A percentile compares a stretch with the other conserved stretches of the same genome.
Conservation (phyloP, 2,113 vertebrate species). For the Aspidoscelis tigris region DNA sequence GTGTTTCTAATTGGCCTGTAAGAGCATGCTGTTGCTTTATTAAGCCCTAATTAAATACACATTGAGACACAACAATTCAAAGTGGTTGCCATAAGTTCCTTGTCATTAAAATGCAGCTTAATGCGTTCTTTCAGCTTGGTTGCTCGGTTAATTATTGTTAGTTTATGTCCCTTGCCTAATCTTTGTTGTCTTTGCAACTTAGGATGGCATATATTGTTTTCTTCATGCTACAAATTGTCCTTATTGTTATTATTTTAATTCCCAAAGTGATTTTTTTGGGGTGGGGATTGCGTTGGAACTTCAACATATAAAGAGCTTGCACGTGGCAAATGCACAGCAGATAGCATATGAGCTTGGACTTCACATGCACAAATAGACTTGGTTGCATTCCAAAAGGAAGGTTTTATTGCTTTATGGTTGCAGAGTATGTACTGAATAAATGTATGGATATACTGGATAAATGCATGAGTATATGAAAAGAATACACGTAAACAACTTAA, state of each 20-base stretch:
- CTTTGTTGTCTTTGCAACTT: slow-evolving; percentile 49
- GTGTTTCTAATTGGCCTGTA: slow-evolving; percentile 76
- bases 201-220: slow-evolving; percentile 29
- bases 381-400: too few relatives aligned
- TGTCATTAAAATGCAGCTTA: slow-evolving; percentile 66
- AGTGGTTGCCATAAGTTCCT: slow-evolving; percentile 63
- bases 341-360: too few relatives aligned
- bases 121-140: slow-evolving; percentile 55
- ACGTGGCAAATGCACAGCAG: too few relatives aligned
- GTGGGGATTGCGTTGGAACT: background rate
- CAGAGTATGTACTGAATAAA: too few relatives aligned
- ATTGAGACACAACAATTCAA: slow-evolving; percentile 65
- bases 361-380: too few relatives aligned
- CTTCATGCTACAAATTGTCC: slow-evolving; percentile 17
- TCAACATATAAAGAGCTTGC: too few relatives aligned
- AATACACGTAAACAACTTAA: too few relatives aligned
- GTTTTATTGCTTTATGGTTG: too few relatives aligned
- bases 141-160: slow-evolving; percentile 62
- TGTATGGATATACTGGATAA: too few relatives aligned
- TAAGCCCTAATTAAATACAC: slow-evolving; percentile 74
- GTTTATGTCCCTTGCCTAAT: slow-evolving; percentile 56
- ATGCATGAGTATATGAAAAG: too few relatives aligned
- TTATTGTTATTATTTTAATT: too few relatives aligned
- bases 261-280: slow-evolving; percentile 8
- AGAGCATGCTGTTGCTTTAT: slow-evolving; percentile 73